These are phyloP conservation scores for Clupea harengus DNA, from an alignment of 2,113 vertebrate species.

Conservation along the genomic window DNA sequence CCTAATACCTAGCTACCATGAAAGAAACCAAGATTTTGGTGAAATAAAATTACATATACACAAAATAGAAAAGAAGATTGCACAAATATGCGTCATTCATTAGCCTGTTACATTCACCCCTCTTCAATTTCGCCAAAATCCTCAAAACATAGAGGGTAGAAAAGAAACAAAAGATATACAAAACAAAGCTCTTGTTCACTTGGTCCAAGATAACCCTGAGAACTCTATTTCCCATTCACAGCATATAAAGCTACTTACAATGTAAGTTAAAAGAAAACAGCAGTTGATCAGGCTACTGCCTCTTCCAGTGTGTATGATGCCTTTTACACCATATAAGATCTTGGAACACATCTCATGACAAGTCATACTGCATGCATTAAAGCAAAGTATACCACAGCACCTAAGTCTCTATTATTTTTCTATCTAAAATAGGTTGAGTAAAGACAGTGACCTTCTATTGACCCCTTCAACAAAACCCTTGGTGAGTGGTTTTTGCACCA, in stretches of 20 bases:
- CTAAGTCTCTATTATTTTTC: neutral
- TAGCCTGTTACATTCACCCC: constrained; percentile 14
- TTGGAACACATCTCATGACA: neutral
- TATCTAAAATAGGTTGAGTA: constrained; percentile 10
- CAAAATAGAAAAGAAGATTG: too few relatives aligned
- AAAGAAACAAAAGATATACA: neutral
- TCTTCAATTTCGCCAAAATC: neutral
- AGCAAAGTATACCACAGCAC: too few relatives aligned
- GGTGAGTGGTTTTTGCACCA: constrained; percentile 21
- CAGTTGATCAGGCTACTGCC: constrained; percentile 23
- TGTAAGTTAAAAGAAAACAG: constrained; percentile 12
- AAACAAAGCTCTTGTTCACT: neutral
- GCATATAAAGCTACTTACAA: constrained; percentile 5
- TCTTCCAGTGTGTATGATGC: constrained; percentile 3
- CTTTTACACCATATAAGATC: neutral
- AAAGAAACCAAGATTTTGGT: too few relatives aligned
- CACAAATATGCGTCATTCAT: too few relatives aligned
- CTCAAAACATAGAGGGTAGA: neutral
- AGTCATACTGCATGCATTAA: too few relatives aligned
- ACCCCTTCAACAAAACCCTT: neutral
- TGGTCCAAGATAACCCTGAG: neutral
- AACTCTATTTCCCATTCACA: neutral
- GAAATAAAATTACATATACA: too few relatives aligned
- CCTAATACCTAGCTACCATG: too few relatives aligned
- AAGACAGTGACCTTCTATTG: neutral